Conservation (phyloP, 2,113 vertebrate genomes). For the Pygoscelis adeliae region DNA sequence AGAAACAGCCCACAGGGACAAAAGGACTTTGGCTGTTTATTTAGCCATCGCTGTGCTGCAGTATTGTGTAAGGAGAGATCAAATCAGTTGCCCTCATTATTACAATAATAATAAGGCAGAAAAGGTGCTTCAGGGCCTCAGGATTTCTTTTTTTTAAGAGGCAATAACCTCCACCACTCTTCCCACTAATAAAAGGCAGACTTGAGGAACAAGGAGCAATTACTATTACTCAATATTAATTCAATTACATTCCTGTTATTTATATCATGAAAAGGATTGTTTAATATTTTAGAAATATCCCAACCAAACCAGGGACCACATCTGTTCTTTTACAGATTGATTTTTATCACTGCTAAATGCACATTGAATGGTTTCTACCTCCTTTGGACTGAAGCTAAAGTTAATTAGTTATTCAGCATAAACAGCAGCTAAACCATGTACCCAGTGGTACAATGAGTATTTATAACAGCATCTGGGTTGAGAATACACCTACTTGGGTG, state of each 20-base stretch:
- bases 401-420: conserved; percentile 41
- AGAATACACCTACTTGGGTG: background rate
- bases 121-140: conserved; percentile 80
- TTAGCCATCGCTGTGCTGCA: conserved; percentile 83
- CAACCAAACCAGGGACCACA: background rate
- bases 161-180: conserved; percentile 72
- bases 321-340: background rate
- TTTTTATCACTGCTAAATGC: conserved; percentile 39
- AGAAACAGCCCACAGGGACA: conserved; percentile 92
- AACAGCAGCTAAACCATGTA: background rate
- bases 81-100: conserved; percentile 93
- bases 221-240: conserved; percentile 82
- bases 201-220: conserved; percentile 76
- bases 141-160: conserved; percentile 52
- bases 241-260: conserved; percentile 78
- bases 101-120: conserved; percentile 90
- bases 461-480: background rate
- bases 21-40: conserved; percentile 93
- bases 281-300: conserved; percentile 63
- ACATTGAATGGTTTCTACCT: background rate
- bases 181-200: conserved; percentile 55
- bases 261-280: conserved; percentile 61
- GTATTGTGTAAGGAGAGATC: conserved; percentile 92
- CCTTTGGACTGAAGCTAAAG: background rate
- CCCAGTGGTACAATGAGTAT: background rate